A percentile compares a stretch with the other conserved stretches of the same genome.
Evolutionary conservation across 2,888 invertebrate species (phyloP).

Genomic region (Drosophila maculinotata): DNA sequence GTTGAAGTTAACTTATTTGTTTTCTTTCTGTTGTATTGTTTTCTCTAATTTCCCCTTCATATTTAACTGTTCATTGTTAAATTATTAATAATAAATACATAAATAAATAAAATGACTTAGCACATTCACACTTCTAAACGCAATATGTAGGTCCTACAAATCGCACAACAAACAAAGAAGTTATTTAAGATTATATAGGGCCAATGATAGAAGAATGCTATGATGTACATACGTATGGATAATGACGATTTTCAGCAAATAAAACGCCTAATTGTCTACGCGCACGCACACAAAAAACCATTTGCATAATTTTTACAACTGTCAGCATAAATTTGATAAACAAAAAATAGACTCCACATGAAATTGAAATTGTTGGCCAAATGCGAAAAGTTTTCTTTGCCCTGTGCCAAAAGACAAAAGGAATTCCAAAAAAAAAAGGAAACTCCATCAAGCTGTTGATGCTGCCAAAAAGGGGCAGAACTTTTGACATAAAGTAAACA

Average conservation of each 20-base stretch:
- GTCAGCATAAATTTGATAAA: conserved; percentile 61
- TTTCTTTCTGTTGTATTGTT: too few species aligned
- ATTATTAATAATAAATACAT: too few species aligned
- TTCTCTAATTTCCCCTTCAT: too few species aligned
- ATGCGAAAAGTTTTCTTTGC: conserved; percentile 64
- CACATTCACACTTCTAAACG: too few species aligned
- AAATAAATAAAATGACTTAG: too few species aligned
- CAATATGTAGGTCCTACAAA: too few species aligned
- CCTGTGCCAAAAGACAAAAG: conserved; percentile 53
- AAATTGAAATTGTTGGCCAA: conserved; percentile 53
- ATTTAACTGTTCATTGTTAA: too few species aligned
- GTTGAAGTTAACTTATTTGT: too few species aligned
- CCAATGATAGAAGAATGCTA: too few species aligned
- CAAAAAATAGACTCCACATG: conserved; percentile 49
- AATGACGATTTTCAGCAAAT: conserved; percentile 36
- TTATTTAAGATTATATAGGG: too few species aligned
- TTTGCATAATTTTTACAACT: conserved; percentile 64
- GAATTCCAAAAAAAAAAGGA: background rate
- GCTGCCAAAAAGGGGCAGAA: conserved; percentile 27
- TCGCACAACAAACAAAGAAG: too few species aligned
- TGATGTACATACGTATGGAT: too few species aligned
- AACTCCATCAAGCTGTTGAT: conserved; percentile 4
- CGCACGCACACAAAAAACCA: conserved; percentile 28
- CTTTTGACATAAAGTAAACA: conserved; percentile 68
- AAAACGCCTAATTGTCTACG: conserved; percentile 29